Evolutionary conservation across 2,113 vertebrate species (phyloP), one percentile per base, ranked within the genome.

Genomic region (Ammodramus savannarum): DNA sequence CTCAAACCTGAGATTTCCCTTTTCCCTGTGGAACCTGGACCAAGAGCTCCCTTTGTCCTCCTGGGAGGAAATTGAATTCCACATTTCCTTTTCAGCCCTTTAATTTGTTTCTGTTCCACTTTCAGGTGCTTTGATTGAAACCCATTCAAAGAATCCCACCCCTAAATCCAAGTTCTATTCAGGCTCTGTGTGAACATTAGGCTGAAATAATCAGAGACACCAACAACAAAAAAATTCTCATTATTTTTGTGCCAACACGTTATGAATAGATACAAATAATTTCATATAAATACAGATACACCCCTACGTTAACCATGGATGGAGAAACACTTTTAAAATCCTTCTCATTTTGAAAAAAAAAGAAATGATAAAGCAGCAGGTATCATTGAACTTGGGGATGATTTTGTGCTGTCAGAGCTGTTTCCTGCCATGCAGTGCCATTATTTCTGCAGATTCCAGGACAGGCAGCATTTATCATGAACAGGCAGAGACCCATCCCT

Each of bases 401-500:
- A 7, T 81, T 90, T 63, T 48, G 36, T 72, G n/a, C 86, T 43
- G 34, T 34, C 84, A 77, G 51, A 91, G 46, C 31, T 68, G 51
- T 81, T 63, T 55, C 7, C 78, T 80, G 46, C 52, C 41, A 27
- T 22, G 16, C 59, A 77, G 5, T 25, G 31, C 13, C 19, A 36
- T 83, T 71, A 80, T 71, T 91, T 83, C 67, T 85, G 71, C 62
- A 90, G 46, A 19, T 62, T 59, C 61, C 4, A 46, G 72, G 62
- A 49, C 16, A 44, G 54, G 67, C 39, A 87, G 57, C 58, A 87
- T 96, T 76, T 73, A 16, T 86, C 83, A 79, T 67, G 82, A 57
- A 34, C 34, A 36, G 2, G 10, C 69, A 51, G 44, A 72, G 58
- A 65, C 16, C 48, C 81, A 85, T 94, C 78, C 25, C 11, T 94